Conservation (phyloP, 1,140 invertebrate species). For the Heliconius himera region DNA sequence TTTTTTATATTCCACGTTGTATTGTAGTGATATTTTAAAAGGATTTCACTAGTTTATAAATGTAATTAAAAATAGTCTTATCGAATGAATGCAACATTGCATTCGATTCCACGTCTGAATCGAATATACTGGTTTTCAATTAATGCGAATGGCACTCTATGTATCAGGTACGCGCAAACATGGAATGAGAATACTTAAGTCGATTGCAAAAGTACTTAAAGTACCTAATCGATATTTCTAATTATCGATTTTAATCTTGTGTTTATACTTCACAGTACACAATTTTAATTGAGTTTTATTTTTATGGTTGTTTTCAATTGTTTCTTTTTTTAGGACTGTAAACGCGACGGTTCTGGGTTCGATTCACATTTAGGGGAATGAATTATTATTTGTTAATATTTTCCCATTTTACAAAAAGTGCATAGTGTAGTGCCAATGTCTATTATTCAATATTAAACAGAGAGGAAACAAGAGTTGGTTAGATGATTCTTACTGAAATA, state of each 20-base stretch:
- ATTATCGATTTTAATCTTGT: not conserved
- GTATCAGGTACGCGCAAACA: slow-evolving; percentile 5
- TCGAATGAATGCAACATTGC: slow-evolving; percentile 3
- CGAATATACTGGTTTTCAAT: slow-evolving; percentile 11
- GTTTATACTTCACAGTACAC: not conserved
- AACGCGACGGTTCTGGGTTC: too few relatives aligned
- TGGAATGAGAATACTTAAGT: slow-evolving; percentile 2
- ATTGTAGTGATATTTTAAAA: not conserved
- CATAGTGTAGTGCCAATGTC: too few relatives aligned
- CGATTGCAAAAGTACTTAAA: slow-evolving; percentile 1
- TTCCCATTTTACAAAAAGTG: too few relatives aligned
- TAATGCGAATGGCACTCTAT: slow-evolving; percentile 4
- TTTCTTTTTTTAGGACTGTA: too few relatives aligned
- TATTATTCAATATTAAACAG: too few relatives aligned
- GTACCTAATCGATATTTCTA: not conserved
- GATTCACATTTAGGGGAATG: too few relatives aligned
- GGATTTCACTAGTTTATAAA: not conserved
- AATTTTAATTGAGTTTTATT: too few relatives aligned
- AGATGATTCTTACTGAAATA: too few relatives aligned
- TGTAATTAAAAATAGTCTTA: not conserved
- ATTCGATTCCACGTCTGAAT: not conserved
- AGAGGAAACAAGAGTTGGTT: too few relatives aligned
- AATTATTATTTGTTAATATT: too few relatives aligned
- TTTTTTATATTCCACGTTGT: not conserved
- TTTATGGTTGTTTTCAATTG: too few relatives aligned